These are phyloP conservation scores for Polietes domitor DNA, from an alignment of 2,888 invertebrate species.

Conservation along the genomic window DNA sequence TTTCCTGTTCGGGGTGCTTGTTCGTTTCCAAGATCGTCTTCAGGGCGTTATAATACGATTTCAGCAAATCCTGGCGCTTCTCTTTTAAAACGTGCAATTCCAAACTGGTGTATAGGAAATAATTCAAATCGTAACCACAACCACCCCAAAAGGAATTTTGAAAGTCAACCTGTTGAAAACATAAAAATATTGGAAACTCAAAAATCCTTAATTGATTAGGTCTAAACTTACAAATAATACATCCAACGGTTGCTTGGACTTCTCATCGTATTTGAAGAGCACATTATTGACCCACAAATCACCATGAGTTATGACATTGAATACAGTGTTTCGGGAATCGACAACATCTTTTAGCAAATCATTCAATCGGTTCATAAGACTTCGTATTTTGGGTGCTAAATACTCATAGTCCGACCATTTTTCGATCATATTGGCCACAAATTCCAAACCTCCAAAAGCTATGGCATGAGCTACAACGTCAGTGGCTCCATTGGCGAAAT, in stretches of 20 bases:
- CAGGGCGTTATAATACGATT: slow-evolving; percentile 72
- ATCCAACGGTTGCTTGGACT: slow-evolving; percentile 48
- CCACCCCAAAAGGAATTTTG: slow-evolving; percentile 76
- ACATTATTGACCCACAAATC: slow-evolving; percentile 82
- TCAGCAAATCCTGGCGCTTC: slow-evolving; percentile 71
- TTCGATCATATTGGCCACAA: slow-evolving; percentile 66
- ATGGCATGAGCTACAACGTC: slow-evolving; percentile 65
- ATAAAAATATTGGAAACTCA: neutral
- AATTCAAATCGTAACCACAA: slow-evolving; percentile 78
- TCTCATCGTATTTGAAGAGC: slow-evolving; percentile 78
- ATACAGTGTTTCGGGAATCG: slow-evolving; percentile 63
- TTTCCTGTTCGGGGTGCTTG: slow-evolving; percentile 32
- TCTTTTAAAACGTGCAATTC: slow-evolving; percentile 72
- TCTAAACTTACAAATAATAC: slow-evolving; percentile 71
- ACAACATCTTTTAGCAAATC: slow-evolving; percentile 69
- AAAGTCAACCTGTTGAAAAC: slow-evolving; percentile 75
- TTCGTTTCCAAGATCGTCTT: slow-evolving; percentile 68
- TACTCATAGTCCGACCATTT: slow-evolving; percentile 77
- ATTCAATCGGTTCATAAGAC: slow-evolving; percentile 67
- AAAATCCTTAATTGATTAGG: neutral
- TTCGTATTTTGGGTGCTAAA: slow-evolving; percentile 78
- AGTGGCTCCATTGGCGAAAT: slow-evolving; percentile 67
- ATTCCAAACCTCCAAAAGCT: slow-evolving; percentile 68
- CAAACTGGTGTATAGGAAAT: slow-evolving; percentile 77
- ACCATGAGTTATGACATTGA: slow-evolving; percentile 81